Percentiles rank a stretch among this genome's conserved stretches.
phyloP scores from a whole-genome alignment of 2,888 invertebrate species.

The Euplagia quadripunctaria region DNA sequence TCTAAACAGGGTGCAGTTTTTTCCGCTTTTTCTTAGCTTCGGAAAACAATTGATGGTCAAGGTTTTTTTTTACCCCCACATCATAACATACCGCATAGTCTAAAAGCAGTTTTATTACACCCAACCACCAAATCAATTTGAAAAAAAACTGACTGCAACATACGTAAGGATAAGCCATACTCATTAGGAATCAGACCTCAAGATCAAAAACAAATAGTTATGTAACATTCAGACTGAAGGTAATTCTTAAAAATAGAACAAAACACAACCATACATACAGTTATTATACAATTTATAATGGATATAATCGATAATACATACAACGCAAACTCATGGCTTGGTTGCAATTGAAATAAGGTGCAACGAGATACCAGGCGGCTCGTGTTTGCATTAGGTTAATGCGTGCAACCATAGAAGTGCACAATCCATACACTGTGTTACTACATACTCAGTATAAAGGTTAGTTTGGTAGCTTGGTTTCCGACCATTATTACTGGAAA shows the following conservation, averaged over 20 bases:
- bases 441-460: constrained; percentile 13
- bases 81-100: too few relatives aligned
- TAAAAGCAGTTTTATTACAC: too few relatives aligned
- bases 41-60: too few relatives aligned
- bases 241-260: neutral
- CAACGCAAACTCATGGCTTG: neutral
- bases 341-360: constrained; percentile 35
- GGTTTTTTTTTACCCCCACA: too few relatives aligned
- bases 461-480: constrained; percentile 22
- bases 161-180: neutral
- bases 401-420: constrained; percentile 61
- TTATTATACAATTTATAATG: neutral
- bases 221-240: neutral
- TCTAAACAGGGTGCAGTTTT: too few relatives aligned
- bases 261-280: neutral
- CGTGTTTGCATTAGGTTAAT: constrained; percentile 30
- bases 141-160: neutral
- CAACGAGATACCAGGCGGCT: constrained; percentile 51
- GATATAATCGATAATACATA: neutral
- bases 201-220: neutral
- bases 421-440: constrained; percentile 35
- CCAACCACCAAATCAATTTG: neutral
- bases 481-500: too few relatives aligned
- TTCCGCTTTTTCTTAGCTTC: too few relatives aligned
- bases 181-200: neutral